Conservation (phyloP, 2,797 vertebrate species). For the Gobionotothen gibberifrons region DNA sequence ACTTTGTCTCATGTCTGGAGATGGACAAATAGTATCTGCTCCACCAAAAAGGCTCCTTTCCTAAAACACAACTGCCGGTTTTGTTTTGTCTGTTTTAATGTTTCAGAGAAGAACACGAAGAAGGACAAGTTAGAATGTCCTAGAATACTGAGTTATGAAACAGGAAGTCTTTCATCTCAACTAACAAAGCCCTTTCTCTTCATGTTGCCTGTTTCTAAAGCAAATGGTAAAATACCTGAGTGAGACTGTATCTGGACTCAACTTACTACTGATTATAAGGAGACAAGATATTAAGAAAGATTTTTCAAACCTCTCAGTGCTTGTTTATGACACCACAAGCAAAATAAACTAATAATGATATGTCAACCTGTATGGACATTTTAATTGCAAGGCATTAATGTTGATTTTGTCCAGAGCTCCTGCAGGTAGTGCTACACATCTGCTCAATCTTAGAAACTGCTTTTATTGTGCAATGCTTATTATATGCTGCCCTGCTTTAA, state of each 20-base stretch:
- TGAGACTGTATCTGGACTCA: neutral
- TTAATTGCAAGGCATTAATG: neutral
- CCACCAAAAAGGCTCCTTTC: neutral
- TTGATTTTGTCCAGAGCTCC: constrained; percentile 12
- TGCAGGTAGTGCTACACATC: constrained; percentile 13
- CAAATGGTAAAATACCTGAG: neutral
- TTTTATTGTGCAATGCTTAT: neutral
- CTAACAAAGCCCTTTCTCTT: neutral
- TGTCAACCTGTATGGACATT: neutral
- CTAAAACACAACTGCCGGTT: neutral
- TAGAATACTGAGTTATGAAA: neutral
- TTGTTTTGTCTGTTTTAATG: no score
- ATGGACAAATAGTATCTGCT: neutral
- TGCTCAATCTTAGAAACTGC: neutral
- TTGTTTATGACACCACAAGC: neutral
- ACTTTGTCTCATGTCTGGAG: neutral
- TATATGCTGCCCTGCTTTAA: constrained; percentile 15
- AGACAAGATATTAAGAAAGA: neutral
- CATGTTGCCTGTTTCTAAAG: neutral
- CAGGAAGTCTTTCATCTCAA: constrained; percentile 2
- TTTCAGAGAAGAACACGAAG: neutral
- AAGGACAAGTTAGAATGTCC: neutral
- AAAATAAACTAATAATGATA: neutral
- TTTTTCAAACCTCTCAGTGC: neutral
- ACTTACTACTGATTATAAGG: neutral